Percentiles rank a stretch among this genome's conserved stretches.
phyloP scores from a whole-genome alignment of 2,888 invertebrate species.

The Thera britannica region DNA sequence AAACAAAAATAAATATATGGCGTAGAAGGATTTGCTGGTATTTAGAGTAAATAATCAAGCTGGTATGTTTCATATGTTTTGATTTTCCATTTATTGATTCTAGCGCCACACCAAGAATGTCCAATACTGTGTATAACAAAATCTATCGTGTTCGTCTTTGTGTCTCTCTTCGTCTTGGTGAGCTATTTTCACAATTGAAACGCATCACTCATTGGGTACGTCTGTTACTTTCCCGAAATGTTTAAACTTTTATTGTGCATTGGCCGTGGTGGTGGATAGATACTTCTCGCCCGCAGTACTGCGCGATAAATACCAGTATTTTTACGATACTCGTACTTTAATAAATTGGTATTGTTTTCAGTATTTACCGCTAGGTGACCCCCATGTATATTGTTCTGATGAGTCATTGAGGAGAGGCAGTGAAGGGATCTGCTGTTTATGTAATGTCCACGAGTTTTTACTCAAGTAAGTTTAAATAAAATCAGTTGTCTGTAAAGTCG shows the following conservation, averaged over 20 bases:
- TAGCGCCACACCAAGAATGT: slow-evolving; percentile 45
- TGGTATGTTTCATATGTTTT: no score
- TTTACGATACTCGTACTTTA: no score
- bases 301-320: no score
- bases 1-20: no score
- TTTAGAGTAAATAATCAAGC: no score
- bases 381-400: slow-evolving; percentile 39
- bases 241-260: no score
- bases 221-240: no score
- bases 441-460: slow-evolving; percentile 50
- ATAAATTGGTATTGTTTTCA: slow-evolving; percentile 38
- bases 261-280: no score
- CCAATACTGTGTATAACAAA: slow-evolving; percentile 51
- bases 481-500: neutral
- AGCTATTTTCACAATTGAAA: slow-evolving; percentile 33
- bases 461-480: slow-evolving; percentile 42
- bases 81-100: neutral
- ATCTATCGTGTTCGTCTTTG: slow-evolving; percentile 46
- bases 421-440: slow-evolving; percentile 44
- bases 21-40: no score
- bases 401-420: neutral
- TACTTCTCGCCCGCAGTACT: no score
- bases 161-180: slow-evolving; percentile 57
- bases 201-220: no score
- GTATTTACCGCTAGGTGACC: slow-evolving; percentile 61